Evolutionary conservation across 2,797 vertebrate species (phyloP).

Genomic region (Gastrophryne carolinensis): DNA sequence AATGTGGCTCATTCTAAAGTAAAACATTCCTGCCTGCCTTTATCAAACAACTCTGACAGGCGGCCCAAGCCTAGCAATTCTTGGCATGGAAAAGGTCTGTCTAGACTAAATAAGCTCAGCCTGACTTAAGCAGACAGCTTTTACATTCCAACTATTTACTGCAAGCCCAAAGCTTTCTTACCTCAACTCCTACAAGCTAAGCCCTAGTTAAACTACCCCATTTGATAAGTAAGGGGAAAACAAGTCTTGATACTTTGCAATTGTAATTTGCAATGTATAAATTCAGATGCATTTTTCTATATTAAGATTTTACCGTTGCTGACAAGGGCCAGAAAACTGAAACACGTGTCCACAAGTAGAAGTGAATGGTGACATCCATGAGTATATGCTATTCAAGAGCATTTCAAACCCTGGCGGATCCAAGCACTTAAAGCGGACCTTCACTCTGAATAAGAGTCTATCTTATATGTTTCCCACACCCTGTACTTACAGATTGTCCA

Average conservation of each 20-base stretch:
- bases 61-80: conserved; percentile 19
- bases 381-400: no score
- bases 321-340: no score
- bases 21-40: conserved; percentile 36
- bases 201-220: conserved; percentile 25
- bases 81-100: conserved; percentile 51
- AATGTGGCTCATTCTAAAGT: conserved; percentile 48
- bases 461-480: no score
- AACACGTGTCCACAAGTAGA: no score
- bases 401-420: no score
- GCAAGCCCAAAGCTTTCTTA: conserved; percentile 47
- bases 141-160: conserved; percentile 54
- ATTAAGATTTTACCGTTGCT: no score
- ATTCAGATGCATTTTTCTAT: no score
- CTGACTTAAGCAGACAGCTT: conserved; percentile 56
- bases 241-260: not conserved
- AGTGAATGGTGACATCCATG: no score
- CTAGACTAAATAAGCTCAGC: conserved; percentile 59
- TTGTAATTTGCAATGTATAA: no score
- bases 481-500: no score
- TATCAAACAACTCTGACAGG: conserved; percentile 56
- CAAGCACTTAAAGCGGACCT: no score
- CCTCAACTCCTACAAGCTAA: conserved; percentile 33
- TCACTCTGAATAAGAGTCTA: no score
- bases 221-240: not conserved